Evolutionary conservation across 2,797 vertebrate species (phyloP).

Genomic region (Triplophysa bombifrons): DNA sequence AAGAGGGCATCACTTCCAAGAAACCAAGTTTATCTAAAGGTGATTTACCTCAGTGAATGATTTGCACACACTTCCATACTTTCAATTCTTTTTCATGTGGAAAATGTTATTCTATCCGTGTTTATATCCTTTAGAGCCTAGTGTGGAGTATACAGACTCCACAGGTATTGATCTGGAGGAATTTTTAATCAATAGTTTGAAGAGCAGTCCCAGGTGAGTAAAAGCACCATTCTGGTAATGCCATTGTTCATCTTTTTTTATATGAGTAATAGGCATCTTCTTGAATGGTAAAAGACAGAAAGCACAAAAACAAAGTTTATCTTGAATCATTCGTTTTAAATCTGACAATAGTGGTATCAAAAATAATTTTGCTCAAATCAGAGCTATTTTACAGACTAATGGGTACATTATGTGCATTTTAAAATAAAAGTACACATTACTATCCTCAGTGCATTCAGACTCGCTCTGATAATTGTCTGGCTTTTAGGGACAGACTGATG

Average conservation of each 20-base stretch:
- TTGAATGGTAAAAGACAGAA: neutral
- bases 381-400: neutral
- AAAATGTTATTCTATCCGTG: neutral
- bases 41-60: slow-evolving; percentile 60
- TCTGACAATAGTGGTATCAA: neutral
- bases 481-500: slow-evolving; percentile 89
- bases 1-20: slow-evolving; percentile 81
- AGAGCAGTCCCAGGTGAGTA: slow-evolving; percentile 87
- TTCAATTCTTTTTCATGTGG: neutral
- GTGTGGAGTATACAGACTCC: slow-evolving; percentile 92
- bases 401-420: too few species aligned
- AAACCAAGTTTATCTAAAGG: slow-evolving; percentile 89
- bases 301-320: neutral
- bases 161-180: slow-evolving; percentile 94
- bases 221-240: neutral
- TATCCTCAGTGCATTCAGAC: neutral
- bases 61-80: neutral
- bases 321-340: too few species aligned
- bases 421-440: neutral
- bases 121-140: slow-evolving; percentile 80
- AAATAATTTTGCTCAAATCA: neutral
- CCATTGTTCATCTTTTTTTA: neutral
- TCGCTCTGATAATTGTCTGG: slow-evolving; percentile 8
- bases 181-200: slow-evolving; percentile 91
- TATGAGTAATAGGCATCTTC: neutral